These are phyloP conservation scores for Ceratina calcarata DNA, from an alignment of 1,140 invertebrate species.

Conservation along the genomic window DNA sequence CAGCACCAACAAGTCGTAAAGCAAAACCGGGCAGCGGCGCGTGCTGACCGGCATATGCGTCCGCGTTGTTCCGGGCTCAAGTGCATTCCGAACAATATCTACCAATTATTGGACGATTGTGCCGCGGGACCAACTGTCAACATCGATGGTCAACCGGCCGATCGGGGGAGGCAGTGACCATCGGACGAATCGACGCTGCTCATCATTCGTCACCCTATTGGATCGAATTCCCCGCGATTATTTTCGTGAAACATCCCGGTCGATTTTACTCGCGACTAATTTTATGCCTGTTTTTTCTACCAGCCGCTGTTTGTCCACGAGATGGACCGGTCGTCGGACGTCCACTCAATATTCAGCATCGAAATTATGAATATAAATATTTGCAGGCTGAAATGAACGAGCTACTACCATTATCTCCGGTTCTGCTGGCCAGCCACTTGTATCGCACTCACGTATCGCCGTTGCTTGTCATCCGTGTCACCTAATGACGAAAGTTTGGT, in stretches of 20 bases:
- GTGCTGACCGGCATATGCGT: slow-evolving; percentile 13
- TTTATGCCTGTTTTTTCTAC: slow-evolving; percentile 74
- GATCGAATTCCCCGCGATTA: slow-evolving; percentile 10
- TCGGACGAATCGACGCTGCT: slow-evolving; percentile 33
- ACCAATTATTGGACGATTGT: slow-evolving; percentile 78
- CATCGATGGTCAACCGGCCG: slow-evolving; percentile 68
- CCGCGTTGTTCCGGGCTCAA: slow-evolving; percentile 9
- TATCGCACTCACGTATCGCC: too few relatives aligned
- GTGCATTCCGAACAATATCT: slow-evolving; percentile 71
- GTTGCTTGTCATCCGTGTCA: too few relatives aligned
- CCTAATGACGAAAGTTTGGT: too few relatives aligned
- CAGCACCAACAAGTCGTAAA: slow-evolving; percentile 79
- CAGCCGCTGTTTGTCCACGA: slow-evolving; percentile 60
- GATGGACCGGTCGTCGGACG: slow-evolving; percentile 55
- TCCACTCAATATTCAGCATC: slow-evolving; percentile 53
- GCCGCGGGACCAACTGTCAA: slow-evolving; percentile 74
- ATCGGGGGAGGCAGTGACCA: slow-evolving; percentile 65
- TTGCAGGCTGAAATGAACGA: slow-evolving; percentile 19
- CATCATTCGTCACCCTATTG: background rate
- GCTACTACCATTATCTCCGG: too few relatives aligned
- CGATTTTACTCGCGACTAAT: slow-evolving; percentile 56
- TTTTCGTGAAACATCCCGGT: slow-evolving; percentile 25
- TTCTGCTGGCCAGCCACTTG: too few relatives aligned
- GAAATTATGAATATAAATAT: slow-evolving; percentile 69
- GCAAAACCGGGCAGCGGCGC: slow-evolving; percentile 26